Percentiles rank a stretch among this genome's conserved stretches.
phyloP scores from a whole-genome alignment of 2,113 vertebrate species.

The Paedocypris sp. region DNA sequence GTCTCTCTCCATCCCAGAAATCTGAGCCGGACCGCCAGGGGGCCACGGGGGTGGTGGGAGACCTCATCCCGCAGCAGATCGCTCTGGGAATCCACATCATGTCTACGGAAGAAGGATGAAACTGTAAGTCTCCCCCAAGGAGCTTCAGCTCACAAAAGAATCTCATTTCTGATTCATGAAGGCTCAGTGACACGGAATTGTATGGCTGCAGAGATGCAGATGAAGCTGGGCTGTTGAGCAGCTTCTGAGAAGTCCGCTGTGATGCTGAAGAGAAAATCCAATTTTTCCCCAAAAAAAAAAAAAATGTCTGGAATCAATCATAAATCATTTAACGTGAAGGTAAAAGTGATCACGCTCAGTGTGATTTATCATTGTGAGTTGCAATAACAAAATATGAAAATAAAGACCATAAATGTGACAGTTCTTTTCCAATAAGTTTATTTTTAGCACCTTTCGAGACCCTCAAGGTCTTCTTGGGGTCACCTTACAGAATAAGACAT shows the following conservation, averaged over 20 bases:
- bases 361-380: too few species aligned
- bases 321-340: too few species aligned
- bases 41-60: constrained; percentile 11
- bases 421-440: too few species aligned
- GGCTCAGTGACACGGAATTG: background rate
- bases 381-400: too few species aligned
- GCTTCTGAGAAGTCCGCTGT: background rate
- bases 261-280: too few species aligned
- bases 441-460: too few species aligned
- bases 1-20: constrained; percentile 14
- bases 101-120: constrained; percentile 11
- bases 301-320: too few species aligned
- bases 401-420: too few species aligned
- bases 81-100: constrained; percentile 15
- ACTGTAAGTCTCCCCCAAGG: background rate
- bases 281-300: too few species aligned
- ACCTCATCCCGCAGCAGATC: constrained; percentile 16
- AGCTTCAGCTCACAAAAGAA: background rate
- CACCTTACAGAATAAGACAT: too few species aligned
- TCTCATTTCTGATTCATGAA: constrained; percentile 18
- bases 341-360: too few species aligned
- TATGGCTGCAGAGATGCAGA: background rate
- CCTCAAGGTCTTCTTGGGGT: too few species aligned
- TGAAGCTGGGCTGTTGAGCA: background rate
- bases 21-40: constrained; percentile 6